These are phyloP conservation scores for Oryzias sinensis DNA, from an alignment of 2,797 vertebrate genomes.

Conservation along the genomic window DNA sequence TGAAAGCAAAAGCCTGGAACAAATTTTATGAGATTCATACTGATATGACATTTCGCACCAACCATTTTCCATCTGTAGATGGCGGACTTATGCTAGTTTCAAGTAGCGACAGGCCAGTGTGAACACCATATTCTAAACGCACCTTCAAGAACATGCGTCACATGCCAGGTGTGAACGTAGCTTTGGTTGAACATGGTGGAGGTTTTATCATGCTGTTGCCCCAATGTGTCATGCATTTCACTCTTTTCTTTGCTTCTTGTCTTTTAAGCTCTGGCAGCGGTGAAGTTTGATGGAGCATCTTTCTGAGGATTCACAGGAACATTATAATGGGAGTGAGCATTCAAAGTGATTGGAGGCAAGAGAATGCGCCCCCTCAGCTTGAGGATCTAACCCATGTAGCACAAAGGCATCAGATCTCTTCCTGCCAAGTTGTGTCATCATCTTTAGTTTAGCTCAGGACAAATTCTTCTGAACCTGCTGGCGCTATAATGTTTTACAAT, in stretches of 20 bases:
- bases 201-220: too few relatives aligned
- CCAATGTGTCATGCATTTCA: not conserved
- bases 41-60: too few relatives aligned
- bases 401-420: conserved; percentile 36
- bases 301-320: conserved; percentile 74
- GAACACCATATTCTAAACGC: too few relatives aligned
- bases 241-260: conserved; percentile 19
- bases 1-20: too few relatives aligned
- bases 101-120: too few relatives aligned
- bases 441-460: conserved; percentile 59
- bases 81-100: too few relatives aligned
- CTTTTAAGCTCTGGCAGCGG: conserved; percentile 86
- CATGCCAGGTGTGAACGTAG: too few relatives aligned
- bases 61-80: too few relatives aligned
- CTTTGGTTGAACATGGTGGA: too few relatives aligned
- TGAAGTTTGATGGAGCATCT: conserved; percentile 83
- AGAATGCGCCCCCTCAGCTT: not conserved
- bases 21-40: too few relatives aligned
- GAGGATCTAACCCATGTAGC: not conserved
- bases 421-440: conserved; percentile 31
- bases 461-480: conserved; percentile 19
- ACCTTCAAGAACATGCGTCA: too few relatives aligned
- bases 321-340: conserved; percentile 18
- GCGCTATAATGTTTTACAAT: conserved; percentile 4
- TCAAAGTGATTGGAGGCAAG: conserved; percentile 21